Conservation (phyloP, 2,797 vertebrate genomes). For the Sebastolobus alascanus region DNA sequence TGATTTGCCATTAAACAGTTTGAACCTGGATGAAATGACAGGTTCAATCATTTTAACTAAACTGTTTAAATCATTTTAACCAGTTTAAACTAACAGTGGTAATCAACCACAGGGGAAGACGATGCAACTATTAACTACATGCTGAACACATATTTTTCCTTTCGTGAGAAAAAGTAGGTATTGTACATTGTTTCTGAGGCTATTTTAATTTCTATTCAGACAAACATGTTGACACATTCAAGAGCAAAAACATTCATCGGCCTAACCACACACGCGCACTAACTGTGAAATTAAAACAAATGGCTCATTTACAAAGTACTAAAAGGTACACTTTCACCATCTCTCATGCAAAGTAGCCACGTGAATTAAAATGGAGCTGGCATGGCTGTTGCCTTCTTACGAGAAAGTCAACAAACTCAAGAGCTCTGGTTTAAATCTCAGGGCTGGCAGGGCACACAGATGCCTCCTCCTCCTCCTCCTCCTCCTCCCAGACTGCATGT, state of each 20-base stretch:
- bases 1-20: neutral
- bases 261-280: neutral
- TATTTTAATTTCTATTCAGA: conserved; percentile 17
- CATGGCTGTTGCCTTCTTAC: conserved; percentile 64
- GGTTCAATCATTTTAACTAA: neutral
- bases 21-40: neutral
- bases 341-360: conserved; percentile 79
- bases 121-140: neutral
- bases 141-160: neutral
- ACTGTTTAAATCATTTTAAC: neutral
- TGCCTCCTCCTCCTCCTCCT: conserved; percentile 53
- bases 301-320: conserved; percentile 55
- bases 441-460: conserved; percentile 59
- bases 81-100: neutral
- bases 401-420: conserved; percentile 76
- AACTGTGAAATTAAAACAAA: conserved; percentile 58
- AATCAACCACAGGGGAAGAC: neutral
- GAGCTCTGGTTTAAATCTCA: conserved; percentile 76
- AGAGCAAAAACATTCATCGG: conserved; percentile 22
- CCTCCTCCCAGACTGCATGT: conserved; percentile 65
- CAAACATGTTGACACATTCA: conserved; percentile 34
- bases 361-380: conserved; percentile 67
- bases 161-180: neutral
- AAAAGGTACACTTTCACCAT: conserved; percentile 53
- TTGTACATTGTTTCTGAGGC: conserved; percentile 2